Evolutionary conservation across 2,888 invertebrate species (phyloP), one percentile per base, ranked within the genome.

Genomic region (Dryobota labecula): DNA sequence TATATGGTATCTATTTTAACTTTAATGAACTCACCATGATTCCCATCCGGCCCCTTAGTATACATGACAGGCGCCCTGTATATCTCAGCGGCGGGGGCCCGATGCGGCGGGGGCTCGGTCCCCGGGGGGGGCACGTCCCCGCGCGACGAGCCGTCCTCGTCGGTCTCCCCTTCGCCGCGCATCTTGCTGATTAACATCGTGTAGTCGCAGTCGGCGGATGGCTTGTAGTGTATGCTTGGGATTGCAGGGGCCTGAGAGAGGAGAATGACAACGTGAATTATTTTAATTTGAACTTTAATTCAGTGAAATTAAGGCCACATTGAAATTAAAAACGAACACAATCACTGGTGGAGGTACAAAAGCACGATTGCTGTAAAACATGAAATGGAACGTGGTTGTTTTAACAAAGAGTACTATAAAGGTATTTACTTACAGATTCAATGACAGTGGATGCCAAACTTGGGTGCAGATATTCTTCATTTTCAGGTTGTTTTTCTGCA

Each of bases 171-270:
- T 54, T 91, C 90, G 45, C 98, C 98, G 75, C 98, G 97, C 87
- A 99, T 98, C 92, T 98, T 98, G 87, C 97, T 98, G 57, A 99
- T 98, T 82, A 99, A 95, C 96, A 98, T 97, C 13, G 98, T 98
- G 93, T 99, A 99, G 74, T 98, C 97, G 92, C 98, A 98, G 96
- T 98, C 98, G 0, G 98, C 97, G 4, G 98, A 98, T 18, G 98
- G 98, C 89, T 98, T 98, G 94, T 98, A 98, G 84, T 97, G 97
- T 83, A 98, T 97, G 93, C 96, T 91, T 91, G 97, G 93, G 91
- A 97, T 96, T 87, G 95, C 93, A 53, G 96, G 96, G 0, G 96
- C 96, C 96, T 96, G 91, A n/a, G 20, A 24, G 43, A 36, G 7
- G 33, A 36, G 36, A 36, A 8, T 36, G 36, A 36, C 8, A 36